A percentile compares a stretch with the other conserved stretches of the same genome.
phyloP scores from a whole-genome alignment of 1,140 invertebrate species.

The Panonychus citri region DNA sequence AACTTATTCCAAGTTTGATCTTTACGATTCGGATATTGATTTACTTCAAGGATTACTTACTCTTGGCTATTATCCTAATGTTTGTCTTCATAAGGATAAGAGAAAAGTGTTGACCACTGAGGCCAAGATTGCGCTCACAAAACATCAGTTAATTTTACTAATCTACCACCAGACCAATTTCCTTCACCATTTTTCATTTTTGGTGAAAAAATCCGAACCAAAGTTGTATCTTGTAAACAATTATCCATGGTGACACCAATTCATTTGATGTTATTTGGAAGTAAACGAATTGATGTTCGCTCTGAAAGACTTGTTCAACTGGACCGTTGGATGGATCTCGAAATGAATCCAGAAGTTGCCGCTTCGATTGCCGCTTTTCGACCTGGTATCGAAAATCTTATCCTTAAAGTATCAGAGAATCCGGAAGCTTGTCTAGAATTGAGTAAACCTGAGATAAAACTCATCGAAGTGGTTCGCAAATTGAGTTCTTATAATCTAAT shows the following conservation, averaged over 20 bases:
- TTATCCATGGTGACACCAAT: slow-evolving; percentile 87
- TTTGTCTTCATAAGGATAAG: slow-evolving; percentile 84
- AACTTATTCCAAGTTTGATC: slow-evolving; percentile 40
- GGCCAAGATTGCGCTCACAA: slow-evolving; percentile 84
- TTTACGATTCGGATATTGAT: slow-evolving; percentile 33
- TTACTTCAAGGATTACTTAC: slow-evolving; percentile 45
- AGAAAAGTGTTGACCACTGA: slow-evolving; percentile 85
- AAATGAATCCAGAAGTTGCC: slow-evolving; percentile 51
- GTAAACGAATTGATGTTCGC: slow-evolving; percentile 49
- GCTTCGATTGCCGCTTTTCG: slow-evolving; percentile 57
- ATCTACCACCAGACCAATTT: slow-evolving; percentile 44
- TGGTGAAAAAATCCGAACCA: slow-evolving; percentile 83
- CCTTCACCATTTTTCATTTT: slow-evolving; percentile 91
- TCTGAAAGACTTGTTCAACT: slow-evolving; percentile 35
- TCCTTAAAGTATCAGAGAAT: slow-evolving; percentile 46
- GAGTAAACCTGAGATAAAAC: neutral
- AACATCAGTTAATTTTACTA: slow-evolving; percentile 83
- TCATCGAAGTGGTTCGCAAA: neutral
- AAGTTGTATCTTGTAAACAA: slow-evolving; percentile 89
- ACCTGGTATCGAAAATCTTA: slow-evolving; percentile 59
- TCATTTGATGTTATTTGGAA: slow-evolving; percentile 74
- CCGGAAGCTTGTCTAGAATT: slow-evolving; percentile 32
- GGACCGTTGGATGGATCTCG: slow-evolving; percentile 75
- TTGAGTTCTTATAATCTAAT: neutral
- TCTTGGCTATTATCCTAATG: slow-evolving; percentile 84